Base-by-base conservation (phyloP, 2,797 vertebrate species). In the Anas georgica region DNA sequence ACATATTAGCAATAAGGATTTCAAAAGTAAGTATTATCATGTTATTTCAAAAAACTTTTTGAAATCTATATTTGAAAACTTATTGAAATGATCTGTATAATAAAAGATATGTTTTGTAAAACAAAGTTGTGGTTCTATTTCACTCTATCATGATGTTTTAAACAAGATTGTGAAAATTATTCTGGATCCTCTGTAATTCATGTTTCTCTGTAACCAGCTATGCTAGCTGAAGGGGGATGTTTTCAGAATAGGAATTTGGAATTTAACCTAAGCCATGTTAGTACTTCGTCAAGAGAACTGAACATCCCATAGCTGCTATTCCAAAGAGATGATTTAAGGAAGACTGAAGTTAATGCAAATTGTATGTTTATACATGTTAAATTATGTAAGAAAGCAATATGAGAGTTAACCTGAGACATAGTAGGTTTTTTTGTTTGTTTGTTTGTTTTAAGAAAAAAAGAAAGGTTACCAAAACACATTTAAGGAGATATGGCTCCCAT, bases 91-190 rank as follows among this genome's bases (percentile, higher is more conserved):
- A n/a, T 87, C 66, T 88, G 33, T 88, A 41, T 83, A 78, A 94
- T 90, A 91, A 97, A 96, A 94, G 69, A 43, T 91, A 37, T 88
- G 58, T 90, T 93, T 94, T 90, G 43, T 90, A 95, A 92, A 88
- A 17, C 20, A 7, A 69, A 52, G 17, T n/a, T 73, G 52, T 73
- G 28, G 7, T 63, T 91, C 69, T 55, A 1, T 90, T 92, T 92
- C 81, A 39, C 66, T 92, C 17, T 46, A 25, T 0, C 52, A 8
- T 59, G 15, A 37, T 83, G 25, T 72, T 90, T 62, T 82, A 52
- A 94, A 56, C 10, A 85, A 25, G 43, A 26, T 31, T 39, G 10
- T 66, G 67, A 86, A 62, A 70, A 84, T 81, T 60, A 2, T 75
- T 91, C 28, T 13, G 1, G 46, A 75, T 16, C 29, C 15, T 56